Evolutionary conservation across 2,113 vertebrate species (phyloP).

Genomic region (Noctilio leporinus): DNA sequence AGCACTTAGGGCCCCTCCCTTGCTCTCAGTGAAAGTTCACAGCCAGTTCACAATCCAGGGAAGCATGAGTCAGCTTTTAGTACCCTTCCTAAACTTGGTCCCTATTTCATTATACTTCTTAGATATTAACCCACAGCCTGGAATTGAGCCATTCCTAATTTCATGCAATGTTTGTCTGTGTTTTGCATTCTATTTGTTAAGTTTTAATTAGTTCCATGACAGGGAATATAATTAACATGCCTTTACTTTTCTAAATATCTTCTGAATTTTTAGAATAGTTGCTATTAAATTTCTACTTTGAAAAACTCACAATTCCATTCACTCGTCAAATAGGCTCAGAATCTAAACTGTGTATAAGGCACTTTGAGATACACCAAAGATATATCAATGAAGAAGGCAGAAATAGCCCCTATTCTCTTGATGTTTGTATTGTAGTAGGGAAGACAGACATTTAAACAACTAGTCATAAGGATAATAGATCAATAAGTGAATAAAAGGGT

Average conservation of each 20-base stretch:
- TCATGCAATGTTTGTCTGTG: neutral
- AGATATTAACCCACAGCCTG: neutral
- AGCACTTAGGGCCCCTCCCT: neutral
- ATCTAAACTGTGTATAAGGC: neutral
- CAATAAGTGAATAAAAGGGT: neutral
- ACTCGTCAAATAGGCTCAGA: constrained; percentile 4
- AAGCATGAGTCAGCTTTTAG: neutral
- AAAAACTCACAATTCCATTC: neutral
- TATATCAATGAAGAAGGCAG: neutral
- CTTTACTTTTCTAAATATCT: constrained; percentile 22
- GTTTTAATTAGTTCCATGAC: neutral
- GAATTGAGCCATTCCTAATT: constrained; percentile 14
- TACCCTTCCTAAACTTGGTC: neutral
- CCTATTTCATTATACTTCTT: neutral
- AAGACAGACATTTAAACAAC: neutral
- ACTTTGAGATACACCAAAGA: neutral
- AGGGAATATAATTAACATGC: neutral
- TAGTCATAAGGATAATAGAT: neutral
- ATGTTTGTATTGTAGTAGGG: neutral
- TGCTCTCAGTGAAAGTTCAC: neutral
- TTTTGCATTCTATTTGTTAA: neutral
- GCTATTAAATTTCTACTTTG: constrained; percentile 21
- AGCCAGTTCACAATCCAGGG: neutral
- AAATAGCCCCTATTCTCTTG: neutral
- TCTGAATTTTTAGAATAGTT: neutral